Conservation (phyloP, 64 coral and sea anemone species). For the Acropora tenuis region DNA sequence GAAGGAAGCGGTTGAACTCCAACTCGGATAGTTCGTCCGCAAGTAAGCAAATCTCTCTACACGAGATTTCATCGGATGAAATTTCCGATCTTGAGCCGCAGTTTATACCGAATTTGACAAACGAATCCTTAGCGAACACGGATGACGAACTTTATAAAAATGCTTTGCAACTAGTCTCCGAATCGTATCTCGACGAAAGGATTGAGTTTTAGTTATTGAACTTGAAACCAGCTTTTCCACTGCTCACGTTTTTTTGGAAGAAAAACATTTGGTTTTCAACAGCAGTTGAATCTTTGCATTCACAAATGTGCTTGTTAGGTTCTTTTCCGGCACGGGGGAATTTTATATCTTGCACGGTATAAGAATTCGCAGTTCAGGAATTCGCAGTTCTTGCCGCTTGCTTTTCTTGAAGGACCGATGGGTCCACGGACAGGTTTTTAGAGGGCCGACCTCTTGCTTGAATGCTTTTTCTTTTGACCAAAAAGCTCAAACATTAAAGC, state of each 20-base stretch:
- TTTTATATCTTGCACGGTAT: no score
- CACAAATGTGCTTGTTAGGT: no score
- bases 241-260: background rate
- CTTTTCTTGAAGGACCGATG: no score
- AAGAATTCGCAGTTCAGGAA: no score
- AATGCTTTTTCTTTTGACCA: no score
- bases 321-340: no score
- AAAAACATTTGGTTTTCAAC: no score
- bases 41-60: slow-evolving; percentile 36
- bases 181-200: slow-evolving; percentile 7
- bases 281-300: no score
- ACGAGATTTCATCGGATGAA: slow-evolving; percentile 59
- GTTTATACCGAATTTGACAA: slow-evolving; percentile 71
- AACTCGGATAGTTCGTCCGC: slow-evolving; percentile 43
- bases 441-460: no score
- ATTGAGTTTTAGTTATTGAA: background rate
- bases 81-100: slow-evolving; percentile 77
- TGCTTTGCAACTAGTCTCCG: background rate
- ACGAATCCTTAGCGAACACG: slow-evolving; percentile 60
- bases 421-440: no score
- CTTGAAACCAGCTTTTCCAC: background rate
- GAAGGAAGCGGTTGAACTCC: slow-evolving; percentile 41
- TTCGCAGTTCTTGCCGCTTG: no score
- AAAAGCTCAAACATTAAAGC: no score
- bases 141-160: slow-evolving; percentile 59